These are phyloP conservation scores for Pristiophorus japonicus DNA, from an alignment of 2,113 vertebrate genomes.

Conservation along the genomic window DNA sequence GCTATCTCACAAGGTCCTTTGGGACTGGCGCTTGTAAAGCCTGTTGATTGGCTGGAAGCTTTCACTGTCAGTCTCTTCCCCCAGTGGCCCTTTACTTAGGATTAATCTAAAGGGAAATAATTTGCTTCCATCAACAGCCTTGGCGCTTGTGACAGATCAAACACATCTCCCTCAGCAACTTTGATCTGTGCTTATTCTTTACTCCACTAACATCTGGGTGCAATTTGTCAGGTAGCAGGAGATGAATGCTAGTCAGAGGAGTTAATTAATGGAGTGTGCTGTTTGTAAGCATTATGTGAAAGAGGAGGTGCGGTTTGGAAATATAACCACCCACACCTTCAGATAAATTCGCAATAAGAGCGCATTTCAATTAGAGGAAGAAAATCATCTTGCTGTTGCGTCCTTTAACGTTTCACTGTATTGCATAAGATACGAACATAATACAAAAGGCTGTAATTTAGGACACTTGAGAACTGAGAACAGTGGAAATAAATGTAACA, in stretches of 20 bases:
- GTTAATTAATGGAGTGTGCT: constrained; percentile 39
- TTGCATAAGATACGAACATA: background rate
- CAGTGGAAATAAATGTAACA: background rate
- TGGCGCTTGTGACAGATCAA: constrained; percentile 41
- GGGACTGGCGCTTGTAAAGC: constrained; percentile 38
- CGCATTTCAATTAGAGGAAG: constrained; percentile 29
- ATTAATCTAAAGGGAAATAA: constrained; percentile 39
- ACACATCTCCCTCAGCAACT: constrained; percentile 40
- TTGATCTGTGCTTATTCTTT: constrained; percentile 40
- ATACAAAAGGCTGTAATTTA: background rate
- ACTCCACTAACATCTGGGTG: constrained; percentile 40
- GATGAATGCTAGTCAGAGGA: constrained; percentile 37
- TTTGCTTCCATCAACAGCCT: constrained; percentile 40
- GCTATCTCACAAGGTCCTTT: constrained; percentile 29
- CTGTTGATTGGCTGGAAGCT: constrained; percentile 38
- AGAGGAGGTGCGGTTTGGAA: constrained; percentile 9
- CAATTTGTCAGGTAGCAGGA: constrained; percentile 38
- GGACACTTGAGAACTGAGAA: background rate
- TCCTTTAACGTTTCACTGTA: background rate
- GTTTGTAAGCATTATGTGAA: constrained; percentile 36
- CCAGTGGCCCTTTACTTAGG: constrained; percentile 28
- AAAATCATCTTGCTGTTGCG: background rate
- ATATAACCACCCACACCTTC: constrained; percentile 23
- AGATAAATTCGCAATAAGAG: background rate
- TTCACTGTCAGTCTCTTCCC: constrained; percentile 39